Percentiles rank a stretch among this genome's conserved stretches.
These are phyloP conservation scores for Hypena proboscidalis DNA, from an alignment of 2,888 invertebrate species.

Conservation along the genomic window DNA sequence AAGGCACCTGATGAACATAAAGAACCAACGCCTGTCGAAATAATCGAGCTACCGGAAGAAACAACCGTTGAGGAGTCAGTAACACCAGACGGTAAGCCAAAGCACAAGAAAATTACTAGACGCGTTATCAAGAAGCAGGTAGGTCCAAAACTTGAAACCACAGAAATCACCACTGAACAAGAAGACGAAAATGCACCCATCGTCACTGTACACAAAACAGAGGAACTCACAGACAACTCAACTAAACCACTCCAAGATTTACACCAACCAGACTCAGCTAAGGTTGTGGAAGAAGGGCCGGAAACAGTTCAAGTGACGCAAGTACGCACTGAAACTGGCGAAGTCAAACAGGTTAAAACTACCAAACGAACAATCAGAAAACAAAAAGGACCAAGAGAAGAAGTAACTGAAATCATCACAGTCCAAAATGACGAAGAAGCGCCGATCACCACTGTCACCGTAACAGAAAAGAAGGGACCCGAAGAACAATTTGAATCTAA, in stretches of 20 bases:
- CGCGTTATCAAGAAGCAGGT: slow-evolving; percentile 65
- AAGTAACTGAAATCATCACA: slow-evolving; percentile 38
- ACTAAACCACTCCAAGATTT: slow-evolving; percentile 43
- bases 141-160: slow-evolving; percentile 53
- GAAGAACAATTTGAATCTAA: neutral
- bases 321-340: slow-evolving; percentile 9
- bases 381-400: slow-evolving; percentile 48
- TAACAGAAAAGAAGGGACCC: neutral
- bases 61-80: slow-evolving; percentile 5
- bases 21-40: neutral
- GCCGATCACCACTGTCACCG: slow-evolving; percentile 14
- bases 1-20: neutral
- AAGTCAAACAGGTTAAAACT: slow-evolving; percentile 12
- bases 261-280: slow-evolving; percentile 6
- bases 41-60: slow-evolving; percentile 15
- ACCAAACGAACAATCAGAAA: slow-evolving; percentile 23
- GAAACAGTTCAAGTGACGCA: slow-evolving; percentile 17
- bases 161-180: slow-evolving; percentile 25
- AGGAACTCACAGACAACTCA: slow-evolving; percentile 50
- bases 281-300: slow-evolving; percentile 14
- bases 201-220: slow-evolving; percentile 13
- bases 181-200: slow-evolving; percentile 14
- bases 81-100: slow-evolving; percentile 13
- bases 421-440: slow-evolving; percentile 16
- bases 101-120: slow-evolving; percentile 42